Evolutionary conservation across 2,113 vertebrate genomes (phyloP), one percentile per base, ranked within the genome.

Genomic region (Indicator indicator): DNA sequence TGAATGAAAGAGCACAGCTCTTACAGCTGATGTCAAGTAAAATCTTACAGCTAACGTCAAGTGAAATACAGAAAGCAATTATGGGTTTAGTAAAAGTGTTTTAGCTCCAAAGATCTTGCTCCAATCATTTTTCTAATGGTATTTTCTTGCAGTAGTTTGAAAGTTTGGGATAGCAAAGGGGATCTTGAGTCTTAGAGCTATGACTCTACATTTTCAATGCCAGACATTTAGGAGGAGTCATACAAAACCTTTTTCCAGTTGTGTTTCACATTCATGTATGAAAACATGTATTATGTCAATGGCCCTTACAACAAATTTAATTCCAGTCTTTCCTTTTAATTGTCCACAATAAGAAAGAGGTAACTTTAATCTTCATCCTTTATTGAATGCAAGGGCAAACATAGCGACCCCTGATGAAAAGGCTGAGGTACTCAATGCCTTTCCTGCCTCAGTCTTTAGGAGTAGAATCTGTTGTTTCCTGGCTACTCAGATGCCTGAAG

Each of bases 91-190:
- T 24, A 77, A 55, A 77, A 36, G 17, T 4, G 1, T 83, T 40
- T 86, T 30, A 72, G 44, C 33, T 79, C 33, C 40, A 44, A 26
- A 90, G 4, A n/a, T 64, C 33, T 72, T 76, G 15, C 23, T 90
- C 27, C 50, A 73, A 27, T 92, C 72, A 26, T 70, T 76, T 83
- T 77, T 80, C 23, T 65, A 6, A 18, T 70, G 27, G 18, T 19
- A 63, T 91, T 91, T 93, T 74, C 60, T 33, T 88, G 48, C 56
- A 77, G 27, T 79, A 46, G 23, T 59, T 86, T 92, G 68, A 91
- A 84, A 28, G 10, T 20, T 76, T 4, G 0, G 3, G 8, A 7
- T 70, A 12, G 11, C 38, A 42, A 64, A 79, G 59, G 32, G 33
- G 16, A 64, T n/a, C 27, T 83, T 64, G 58, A 76, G 28, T 33